These are phyloP conservation scores for Peromyscus aztecus DNA, from an alignment of 2,797 vertebrate species.

Conservation along the genomic window DNA sequence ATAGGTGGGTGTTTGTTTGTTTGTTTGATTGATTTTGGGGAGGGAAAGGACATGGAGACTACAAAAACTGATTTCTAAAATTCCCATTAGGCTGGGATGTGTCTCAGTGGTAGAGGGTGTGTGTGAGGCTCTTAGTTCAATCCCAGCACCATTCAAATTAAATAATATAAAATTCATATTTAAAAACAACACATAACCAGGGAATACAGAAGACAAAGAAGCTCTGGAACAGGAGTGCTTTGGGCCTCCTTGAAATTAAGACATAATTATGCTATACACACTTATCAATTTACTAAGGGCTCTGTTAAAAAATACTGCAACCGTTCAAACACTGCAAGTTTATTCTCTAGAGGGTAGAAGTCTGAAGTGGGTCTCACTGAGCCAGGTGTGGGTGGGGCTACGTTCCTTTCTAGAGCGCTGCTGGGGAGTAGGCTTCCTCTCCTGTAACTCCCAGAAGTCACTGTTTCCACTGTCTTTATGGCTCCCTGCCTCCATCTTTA, in stretches of 20 bases:
- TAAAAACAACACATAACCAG: not conserved
- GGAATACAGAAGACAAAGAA: not conserved
- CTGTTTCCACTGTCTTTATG: not conserved
- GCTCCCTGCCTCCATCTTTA: not conserved
- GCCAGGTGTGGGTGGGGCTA: not conserved
- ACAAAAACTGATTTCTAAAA: not conserved
- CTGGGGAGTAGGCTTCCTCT: not conserved
- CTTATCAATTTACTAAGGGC: not conserved
- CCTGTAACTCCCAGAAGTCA: not conserved
- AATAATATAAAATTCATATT: not conserved
- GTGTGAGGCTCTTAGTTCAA: not conserved
- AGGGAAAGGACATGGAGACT: not conserved
- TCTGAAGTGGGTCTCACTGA: not conserved
- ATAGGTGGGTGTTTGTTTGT: not conserved
- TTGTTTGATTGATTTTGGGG: not conserved
- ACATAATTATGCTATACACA: not conserved
- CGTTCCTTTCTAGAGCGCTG: not conserved
- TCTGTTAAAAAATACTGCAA: not conserved
- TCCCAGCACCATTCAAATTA: not conserved
- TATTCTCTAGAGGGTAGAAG: not conserved
- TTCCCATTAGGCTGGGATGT: not conserved
- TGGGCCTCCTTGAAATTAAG: not conserved
- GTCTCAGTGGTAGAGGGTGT: too few relatives aligned
- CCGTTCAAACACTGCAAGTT: not conserved
- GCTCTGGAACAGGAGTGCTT: not conserved